These are phyloP conservation scores for Lucifuga dentata DNA, from an alignment of 2,113 vertebrate genomes.

Conservation along the genomic window DNA sequence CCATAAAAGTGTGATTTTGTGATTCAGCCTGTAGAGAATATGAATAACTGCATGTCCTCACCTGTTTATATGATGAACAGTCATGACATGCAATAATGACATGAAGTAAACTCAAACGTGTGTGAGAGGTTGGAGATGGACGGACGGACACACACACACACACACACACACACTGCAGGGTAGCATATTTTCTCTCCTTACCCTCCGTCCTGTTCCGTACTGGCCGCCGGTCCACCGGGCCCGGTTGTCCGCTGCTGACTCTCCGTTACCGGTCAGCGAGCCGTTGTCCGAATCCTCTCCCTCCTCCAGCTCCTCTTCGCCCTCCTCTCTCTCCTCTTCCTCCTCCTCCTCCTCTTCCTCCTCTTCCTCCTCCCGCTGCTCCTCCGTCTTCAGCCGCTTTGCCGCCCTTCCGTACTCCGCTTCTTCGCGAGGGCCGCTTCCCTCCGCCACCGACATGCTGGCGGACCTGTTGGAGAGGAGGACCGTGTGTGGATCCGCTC, in stretches of 20 bases:
- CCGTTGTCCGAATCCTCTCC: conserved; percentile 70
- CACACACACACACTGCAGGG: conserved; percentile 11
- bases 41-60: too few relatives aligned
- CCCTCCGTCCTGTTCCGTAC: conserved; percentile 48
- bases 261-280: conserved; percentile 54
- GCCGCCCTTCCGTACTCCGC: conserved; percentile 66
- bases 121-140: conserved; percentile 14
- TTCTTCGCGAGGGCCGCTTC: conserved; percentile 43
- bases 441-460: conserved; percentile 62
- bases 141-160: too few relatives aligned
- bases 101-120: neutral
- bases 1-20: too few relatives aligned
- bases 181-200: conserved; percentile 40
- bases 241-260: conserved; percentile 45
- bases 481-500: neutral
- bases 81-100: neutral
- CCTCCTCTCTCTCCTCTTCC: conserved; percentile 52
- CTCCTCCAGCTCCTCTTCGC: conserved; percentile 63
- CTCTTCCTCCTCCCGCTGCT: conserved; percentile 41
- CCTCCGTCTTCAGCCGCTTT: conserved; percentile 65
- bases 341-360: conserved; percentile 61
- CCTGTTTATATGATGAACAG: neutral
- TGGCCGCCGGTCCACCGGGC: conserved; percentile 58
- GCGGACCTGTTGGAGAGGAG: conserved; percentile 14
- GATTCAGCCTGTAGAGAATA: too few relatives aligned